Base-by-base conservation (phyloP, 2,888 invertebrate species). In the Proisotoma minuta region DNA sequence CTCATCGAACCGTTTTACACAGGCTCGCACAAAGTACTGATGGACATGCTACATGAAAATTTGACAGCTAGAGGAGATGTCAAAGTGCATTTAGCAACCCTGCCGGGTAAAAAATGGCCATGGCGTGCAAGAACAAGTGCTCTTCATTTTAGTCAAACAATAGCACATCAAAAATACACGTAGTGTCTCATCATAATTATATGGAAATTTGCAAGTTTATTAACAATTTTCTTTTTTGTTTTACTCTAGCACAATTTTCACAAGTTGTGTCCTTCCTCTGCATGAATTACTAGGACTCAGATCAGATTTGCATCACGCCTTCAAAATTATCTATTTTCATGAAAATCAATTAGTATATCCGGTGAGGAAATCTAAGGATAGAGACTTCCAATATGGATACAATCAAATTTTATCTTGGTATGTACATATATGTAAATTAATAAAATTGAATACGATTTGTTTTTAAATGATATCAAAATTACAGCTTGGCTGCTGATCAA, bases 301-400 rank as follows among this genome's bases (percentile, higher is more conserved):
- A 43, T 83, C 84, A 2, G 86, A 87, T 76, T 77, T 88, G 48
- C 77, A 77, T 1, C 71, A 70, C 1, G 77, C 83, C 29, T 80
- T 81, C 39, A 89, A 88, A 77, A 80, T 88, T 23, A 78, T 88
- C 0, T 89, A 88, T 75, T 88, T 88, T 74, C 88, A 89, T 76
- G 88, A 89, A 77, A 88, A 89, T 76, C 88, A 89, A 75, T 77
- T 88, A 27, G 80, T 84, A 0, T 88, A 88, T 78, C 88, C 88
- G 0, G 83, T 85, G 15, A 80, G 82, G 53, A 81, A 84, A 60
- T 80, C 82, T 1, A 84, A 87, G 74, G 82, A 85, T 48, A 78
- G 87, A 64, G 88, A 89, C 76, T 85, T 87, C 69, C 88, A 88
- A 76, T 88, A 84, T 78, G 87, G 87, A 1, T 85, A 87, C 68